Percentiles rank a stretch among this genome's conserved stretches.
Evolutionary conservation across 1,140 invertebrate species (phyloP).

Genomic region (Drosophila pandora): DNA sequence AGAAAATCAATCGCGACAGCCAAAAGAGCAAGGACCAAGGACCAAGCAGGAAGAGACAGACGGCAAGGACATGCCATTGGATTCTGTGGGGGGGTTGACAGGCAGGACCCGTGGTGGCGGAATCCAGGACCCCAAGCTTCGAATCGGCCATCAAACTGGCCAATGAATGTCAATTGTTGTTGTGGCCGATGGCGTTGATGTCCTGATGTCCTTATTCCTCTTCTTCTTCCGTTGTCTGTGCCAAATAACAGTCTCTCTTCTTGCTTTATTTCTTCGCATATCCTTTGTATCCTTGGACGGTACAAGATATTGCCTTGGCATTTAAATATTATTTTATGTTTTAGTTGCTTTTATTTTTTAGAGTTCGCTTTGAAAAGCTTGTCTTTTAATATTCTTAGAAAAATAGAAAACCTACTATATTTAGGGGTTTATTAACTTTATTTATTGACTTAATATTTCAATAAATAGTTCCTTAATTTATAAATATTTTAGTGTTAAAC

Average conservation of each 20-base stretch:
- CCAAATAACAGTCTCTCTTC: conserved; percentile 27
- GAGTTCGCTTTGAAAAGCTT: too few relatives aligned
- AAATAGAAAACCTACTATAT: too few relatives aligned
- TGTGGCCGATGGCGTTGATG: conserved; percentile 51
- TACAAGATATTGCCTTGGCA: not conserved
- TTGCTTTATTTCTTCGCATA: not conserved
- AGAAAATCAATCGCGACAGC: conserved; percentile 75
- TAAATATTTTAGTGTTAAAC: not conserved
- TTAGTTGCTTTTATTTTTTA: not conserved
- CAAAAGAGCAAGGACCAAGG: conserved; percentile 61
- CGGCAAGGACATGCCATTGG: conserved; percentile 29
- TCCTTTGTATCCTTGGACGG: not conserved
- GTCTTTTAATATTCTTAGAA: too few relatives aligned
- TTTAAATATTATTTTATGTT: not conserved
- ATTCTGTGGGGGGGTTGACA: conserved; percentile 10
- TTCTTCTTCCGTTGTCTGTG: conserved; percentile 14
- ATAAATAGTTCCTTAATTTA: too few relatives aligned
- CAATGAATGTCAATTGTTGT: conserved; percentile 81
- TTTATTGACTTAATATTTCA: too few relatives aligned
- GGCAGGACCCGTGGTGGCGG: not conserved
- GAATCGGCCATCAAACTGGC: conserved; percentile 66
- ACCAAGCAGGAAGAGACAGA: conserved; percentile 14
- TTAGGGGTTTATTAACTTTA: too few relatives aligned
- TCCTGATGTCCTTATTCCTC: conserved; percentile 19
- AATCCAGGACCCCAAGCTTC: conserved; percentile 3